Conservation (phyloP, 37 sponge, comb jelly and placozoan species). For the Tethya wilhelma region DNA sequence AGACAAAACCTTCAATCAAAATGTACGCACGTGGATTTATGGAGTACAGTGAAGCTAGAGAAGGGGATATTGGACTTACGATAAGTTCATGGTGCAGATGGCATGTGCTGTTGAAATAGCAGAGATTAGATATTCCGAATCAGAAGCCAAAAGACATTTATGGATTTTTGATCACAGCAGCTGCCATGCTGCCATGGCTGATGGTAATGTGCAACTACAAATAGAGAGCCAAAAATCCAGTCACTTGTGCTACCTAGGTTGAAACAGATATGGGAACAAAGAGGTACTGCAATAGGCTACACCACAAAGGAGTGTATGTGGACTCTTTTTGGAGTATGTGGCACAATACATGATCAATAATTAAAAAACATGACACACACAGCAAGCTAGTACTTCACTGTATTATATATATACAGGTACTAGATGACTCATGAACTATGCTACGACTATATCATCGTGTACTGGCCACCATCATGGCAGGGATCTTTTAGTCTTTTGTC, state of each 20-base stretch:
- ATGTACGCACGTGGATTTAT: constrained; percentile 22
- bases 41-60: constrained; percentile 28
- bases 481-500: no score
- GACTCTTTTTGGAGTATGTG: no score
- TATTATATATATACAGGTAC: no score
- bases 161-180: constrained; percentile 67
- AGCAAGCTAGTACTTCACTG: no score
- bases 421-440: no score
- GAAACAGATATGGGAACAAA: neutral
- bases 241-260: constrained; percentile 20
- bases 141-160: constrained; percentile 23
- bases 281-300: no score
- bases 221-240: constrained; percentile 7
- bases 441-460: no score
- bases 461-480: no score
- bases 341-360: no score
- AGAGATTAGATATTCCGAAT: constrained; percentile 30
- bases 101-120: constrained; percentile 28
- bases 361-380: no score
- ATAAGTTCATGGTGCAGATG: constrained; percentile 47
- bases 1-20: neutral
- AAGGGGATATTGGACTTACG: constrained; percentile 50
- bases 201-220: constrained; percentile 16
- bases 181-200: constrained; percentile 40
- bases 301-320: no score